Conservation (phyloP, 2,888 invertebrate genomes). For the Synanthedon andrenaeformis region DNA sequence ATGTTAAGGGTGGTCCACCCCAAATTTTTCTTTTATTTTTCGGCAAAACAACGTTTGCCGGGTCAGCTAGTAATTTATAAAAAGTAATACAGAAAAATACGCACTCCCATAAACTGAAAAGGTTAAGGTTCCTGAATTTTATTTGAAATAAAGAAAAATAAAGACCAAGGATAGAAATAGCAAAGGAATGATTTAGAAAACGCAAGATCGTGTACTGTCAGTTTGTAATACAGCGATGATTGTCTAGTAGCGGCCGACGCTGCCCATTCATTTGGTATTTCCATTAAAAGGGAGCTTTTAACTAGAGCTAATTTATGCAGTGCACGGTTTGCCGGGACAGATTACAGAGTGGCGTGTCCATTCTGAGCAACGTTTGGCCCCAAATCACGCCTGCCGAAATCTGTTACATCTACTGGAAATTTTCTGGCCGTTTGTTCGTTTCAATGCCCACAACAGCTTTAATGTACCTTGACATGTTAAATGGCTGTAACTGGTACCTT, state of each 20-base stretch:
- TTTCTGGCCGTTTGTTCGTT: constrained; percentile 36
- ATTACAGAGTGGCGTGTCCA: constrained; percentile 58
- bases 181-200: no score
- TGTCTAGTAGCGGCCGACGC: constrained; percentile 7
- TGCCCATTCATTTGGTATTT: constrained; percentile 59
- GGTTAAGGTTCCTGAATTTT: no score
- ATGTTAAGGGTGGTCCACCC: no score
- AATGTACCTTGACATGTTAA: no score
- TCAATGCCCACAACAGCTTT: constrained; percentile 10
- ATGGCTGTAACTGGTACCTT: no score
- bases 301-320: constrained; percentile 65
- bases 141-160: no score
- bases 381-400: constrained; percentile 43
- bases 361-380: constrained; percentile 30
- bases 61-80: no score
- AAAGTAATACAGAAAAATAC: no score
- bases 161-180: no score
- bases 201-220: not conserved
- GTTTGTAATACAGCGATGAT: not conserved
- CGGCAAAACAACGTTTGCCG: no score
- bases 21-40: no score
- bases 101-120: no score
- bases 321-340: constrained; percentile 56
- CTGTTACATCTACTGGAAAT: constrained; percentile 37
- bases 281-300: constrained; percentile 65